These are phyloP conservation scores for Rhagophthalmus giganteus DNA, from an alignment of 2,888 invertebrate genomes.

Conservation along the genomic window DNA sequence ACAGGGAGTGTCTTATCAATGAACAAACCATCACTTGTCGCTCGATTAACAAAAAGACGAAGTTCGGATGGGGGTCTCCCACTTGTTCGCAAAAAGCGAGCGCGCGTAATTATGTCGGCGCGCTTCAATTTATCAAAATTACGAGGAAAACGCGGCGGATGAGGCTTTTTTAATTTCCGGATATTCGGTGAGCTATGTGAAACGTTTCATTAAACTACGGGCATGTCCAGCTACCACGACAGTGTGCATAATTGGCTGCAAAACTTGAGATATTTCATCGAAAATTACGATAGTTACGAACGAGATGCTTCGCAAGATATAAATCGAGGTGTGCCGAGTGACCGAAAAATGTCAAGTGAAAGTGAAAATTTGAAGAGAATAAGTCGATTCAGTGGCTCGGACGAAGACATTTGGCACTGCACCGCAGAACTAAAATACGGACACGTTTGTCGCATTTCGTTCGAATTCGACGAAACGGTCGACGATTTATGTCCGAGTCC, in stretches of 20 bases:
- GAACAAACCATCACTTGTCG: constrained; percentile 24
- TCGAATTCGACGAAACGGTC: constrained; percentile 41
- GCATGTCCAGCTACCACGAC: constrained; percentile 8
- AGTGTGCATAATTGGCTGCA: constrained; percentile 49
- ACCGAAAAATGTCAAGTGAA: constrained; percentile 6
- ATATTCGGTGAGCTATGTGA: constrained; percentile 15
- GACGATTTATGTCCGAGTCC: constrained; percentile 37
- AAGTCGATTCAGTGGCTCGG: constrained; percentile 22
- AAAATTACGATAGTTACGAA: constrained; percentile 45
- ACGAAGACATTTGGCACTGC: constrained; percentile 43
- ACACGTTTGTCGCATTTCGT: constrained; percentile 41
- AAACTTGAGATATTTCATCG: constrained; percentile 44
- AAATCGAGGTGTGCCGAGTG: constrained; percentile 1
- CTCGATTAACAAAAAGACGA: constrained; percentile 8
- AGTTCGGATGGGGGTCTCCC: constrained; percentile 5
- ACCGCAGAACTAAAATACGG: constrained; percentile 38
- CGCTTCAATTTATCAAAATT: constrained; percentile 26
- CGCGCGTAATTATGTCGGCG: constrained; percentile 7
- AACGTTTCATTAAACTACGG: constrained; percentile 1
- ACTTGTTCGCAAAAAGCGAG: not conserved
- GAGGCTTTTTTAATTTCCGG: constrained; percentile 28
- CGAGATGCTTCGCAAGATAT: constrained; percentile 12
- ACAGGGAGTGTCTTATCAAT: constrained; percentile 35
- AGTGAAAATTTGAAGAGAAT: constrained; percentile 7
- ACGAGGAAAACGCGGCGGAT: constrained; percentile 27